Evolutionary conservation across 2,888 invertebrate species (phyloP).

Genomic region (Vandiemenella viatica): DNA sequence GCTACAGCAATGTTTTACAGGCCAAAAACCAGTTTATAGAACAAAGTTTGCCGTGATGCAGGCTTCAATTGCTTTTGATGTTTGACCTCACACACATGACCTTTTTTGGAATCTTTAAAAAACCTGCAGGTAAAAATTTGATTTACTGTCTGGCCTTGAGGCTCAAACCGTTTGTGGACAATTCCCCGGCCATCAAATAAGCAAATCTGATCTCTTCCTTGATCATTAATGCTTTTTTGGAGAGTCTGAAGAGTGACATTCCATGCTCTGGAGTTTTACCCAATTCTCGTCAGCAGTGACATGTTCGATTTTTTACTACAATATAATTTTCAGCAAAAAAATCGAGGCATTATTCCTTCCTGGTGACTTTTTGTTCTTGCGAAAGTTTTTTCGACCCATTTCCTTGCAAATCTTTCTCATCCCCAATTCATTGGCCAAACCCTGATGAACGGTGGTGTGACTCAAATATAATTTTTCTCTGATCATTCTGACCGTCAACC

Average conservation of each 20-base stretch:
- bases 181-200: background rate
- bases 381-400: background rate
- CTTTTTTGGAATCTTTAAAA: background rate
- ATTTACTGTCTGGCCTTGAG: background rate
- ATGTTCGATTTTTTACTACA: background rate
- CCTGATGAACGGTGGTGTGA: background rate
- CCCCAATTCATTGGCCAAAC: background rate
- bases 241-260: background rate
- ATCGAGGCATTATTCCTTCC: background rate
- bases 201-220: background rate
- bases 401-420: background rate
- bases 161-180: background rate
- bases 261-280: background rate
- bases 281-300: background rate
- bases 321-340: background rate
- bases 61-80: background rate
- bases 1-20: background rate
- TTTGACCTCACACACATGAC: background rate
- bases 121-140: background rate
- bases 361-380: background rate
- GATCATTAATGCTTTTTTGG: background rate
- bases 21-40: no score
- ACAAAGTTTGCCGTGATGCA: background rate
- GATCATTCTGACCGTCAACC: background rate
- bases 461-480: constrained; percentile 2